These are phyloP conservation scores for Chymomyza costata DNA, from an alignment of 1,140 invertebrate species.

Conservation along the genomic window DNA sequence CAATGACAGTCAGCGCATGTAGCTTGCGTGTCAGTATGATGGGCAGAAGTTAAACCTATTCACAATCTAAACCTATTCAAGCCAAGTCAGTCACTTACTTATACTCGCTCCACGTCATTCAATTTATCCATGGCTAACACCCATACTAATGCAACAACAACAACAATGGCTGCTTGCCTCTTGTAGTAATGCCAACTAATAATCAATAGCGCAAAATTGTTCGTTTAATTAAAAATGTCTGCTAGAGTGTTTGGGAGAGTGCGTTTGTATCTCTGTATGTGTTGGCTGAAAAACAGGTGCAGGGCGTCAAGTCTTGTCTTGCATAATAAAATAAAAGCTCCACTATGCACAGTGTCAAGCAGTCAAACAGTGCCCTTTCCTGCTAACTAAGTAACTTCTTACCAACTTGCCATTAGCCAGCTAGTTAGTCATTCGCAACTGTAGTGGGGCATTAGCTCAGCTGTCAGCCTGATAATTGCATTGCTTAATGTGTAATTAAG, in stretches of 20 bases:
- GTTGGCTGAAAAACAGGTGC: background rate
- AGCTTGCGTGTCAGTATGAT: background rate
- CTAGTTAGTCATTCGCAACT: background rate
- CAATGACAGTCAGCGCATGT: background rate
- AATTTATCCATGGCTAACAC: background rate
- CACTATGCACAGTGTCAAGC: background rate
- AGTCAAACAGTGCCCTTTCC: background rate
- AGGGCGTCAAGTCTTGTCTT: background rate
- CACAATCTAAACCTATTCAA: background rate
- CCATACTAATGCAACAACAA: background rate
- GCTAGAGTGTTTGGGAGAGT: background rate
- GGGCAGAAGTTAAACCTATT: background rate
- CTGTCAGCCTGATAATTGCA: slow-evolving; percentile 2
- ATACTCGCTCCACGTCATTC: background rate
- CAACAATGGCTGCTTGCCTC: background rate
- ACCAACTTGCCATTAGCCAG: background rate
- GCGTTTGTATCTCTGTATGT: background rate
- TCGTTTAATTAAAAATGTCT: slow-evolving; percentile 2
- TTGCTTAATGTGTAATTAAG: slow-evolving; percentile 4
- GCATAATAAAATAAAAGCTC: background rate
- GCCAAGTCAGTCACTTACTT: background rate
- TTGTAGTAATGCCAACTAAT: background rate
- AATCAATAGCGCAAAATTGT: slow-evolving; percentile 3
- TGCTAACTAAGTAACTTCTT: background rate
- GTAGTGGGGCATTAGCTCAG: background rate